Conservation (phyloP, 2,797 vertebrate genomes). For the Phylloscopus collybita region DNA sequence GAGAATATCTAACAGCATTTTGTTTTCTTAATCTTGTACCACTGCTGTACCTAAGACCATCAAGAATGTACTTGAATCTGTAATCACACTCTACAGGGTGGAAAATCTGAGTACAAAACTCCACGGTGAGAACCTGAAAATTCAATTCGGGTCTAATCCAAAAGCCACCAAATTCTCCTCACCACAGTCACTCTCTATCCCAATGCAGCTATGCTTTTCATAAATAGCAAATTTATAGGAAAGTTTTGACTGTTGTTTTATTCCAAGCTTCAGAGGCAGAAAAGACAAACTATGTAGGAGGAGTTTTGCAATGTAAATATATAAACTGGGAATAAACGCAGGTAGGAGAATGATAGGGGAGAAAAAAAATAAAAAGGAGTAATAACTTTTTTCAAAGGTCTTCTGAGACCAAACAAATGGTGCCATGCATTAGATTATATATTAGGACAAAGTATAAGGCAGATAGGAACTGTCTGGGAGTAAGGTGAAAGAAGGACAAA, state of each 20-base stretch:
- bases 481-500: not conserved
- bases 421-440: not conserved
- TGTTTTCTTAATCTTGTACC: not conserved
- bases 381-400: not conserved
- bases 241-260: not conserved
- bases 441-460: not conserved
- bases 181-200: not conserved
- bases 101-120: not conserved
- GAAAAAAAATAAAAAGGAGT: not conserved
- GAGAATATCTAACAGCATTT: not conserved
- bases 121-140: not conserved
- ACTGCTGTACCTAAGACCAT: not conserved
- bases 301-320: not conserved
- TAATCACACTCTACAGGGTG: not conserved
- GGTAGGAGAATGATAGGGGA: not conserved
- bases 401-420: not conserved
- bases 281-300: not conserved
- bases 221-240: not conserved
- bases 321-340: not conserved
- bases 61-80: not conserved
- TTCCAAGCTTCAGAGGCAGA: not conserved
- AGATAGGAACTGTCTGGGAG: not conserved
- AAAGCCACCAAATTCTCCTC: not conserved
- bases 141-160: not conserved
- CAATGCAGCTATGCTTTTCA: not conserved